These are phyloP conservation scores for Coendou prehensilis DNA, from an alignment of 2,797 vertebrate genomes.

Conservation along the genomic window DNA sequence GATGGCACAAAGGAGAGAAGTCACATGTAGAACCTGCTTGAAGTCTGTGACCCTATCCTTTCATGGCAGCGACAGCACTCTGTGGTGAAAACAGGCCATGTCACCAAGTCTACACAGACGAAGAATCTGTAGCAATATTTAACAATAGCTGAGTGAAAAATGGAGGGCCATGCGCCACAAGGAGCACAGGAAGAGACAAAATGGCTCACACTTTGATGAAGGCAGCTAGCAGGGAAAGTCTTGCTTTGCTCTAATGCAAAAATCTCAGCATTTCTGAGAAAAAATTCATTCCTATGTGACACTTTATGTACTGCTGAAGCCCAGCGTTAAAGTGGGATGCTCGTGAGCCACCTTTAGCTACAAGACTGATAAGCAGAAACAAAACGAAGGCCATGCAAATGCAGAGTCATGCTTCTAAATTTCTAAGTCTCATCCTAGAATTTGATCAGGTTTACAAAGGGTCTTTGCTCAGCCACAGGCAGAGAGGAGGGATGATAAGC, in stretches of 20 bases:
- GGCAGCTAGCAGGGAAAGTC: not conserved
- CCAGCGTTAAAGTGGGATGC: not conserved
- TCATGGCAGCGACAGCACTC: rapidly evolving
- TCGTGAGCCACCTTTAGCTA: not conserved
- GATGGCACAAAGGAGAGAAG: not conserved
- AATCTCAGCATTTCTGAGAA: not conserved
- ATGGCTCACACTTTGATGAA: not conserved
- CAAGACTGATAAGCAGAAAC: not conserved
- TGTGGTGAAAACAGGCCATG: not conserved
- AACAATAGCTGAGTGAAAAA: not conserved
- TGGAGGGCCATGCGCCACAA: not conserved
- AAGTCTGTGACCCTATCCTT: not conserved
- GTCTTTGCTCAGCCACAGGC: not conserved
- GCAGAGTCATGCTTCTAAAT: not conserved
- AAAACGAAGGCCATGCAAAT: not conserved
- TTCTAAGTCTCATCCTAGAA: not conserved
- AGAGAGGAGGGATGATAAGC: not conserved
- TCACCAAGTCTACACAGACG: not conserved
- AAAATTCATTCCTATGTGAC: not conserved
- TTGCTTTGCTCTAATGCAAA: not conserved
- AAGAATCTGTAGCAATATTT: not conserved
- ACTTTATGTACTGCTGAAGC: not conserved
- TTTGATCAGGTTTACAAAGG: not conserved
- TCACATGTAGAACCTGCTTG: not conserved
- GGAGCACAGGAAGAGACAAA: slow-evolving; percentile 21